Evolutionary conservation across 2,888 invertebrate species (phyloP), one percentile per base, ranked within the genome.

Genomic region (Eupithecia dodoneata): DNA sequence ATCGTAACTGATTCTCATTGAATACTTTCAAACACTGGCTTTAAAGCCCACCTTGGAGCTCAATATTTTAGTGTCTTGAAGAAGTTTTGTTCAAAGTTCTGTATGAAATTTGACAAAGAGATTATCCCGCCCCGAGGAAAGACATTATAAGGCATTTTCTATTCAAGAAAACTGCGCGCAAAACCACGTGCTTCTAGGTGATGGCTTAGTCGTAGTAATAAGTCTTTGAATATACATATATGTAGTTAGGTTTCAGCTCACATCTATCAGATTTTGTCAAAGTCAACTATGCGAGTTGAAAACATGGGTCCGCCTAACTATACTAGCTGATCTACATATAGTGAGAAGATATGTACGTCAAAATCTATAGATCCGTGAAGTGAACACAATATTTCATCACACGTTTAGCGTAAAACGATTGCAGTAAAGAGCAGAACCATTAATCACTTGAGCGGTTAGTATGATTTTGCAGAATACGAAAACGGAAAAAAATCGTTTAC

Each of bases 41-140:
- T 15, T 15, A 15, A 84, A 88, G 87, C 87, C 91, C 88, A 91
- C 92, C 91, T 86, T 84, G 85, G 85, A 85, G 63, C 12, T 12
- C n/a, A 18, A 30, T 18, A 63, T 30, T 30, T 30, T 63, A 63
- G 18, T 59, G 59, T 30, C 30, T 63, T 30, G 30, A 4, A 63
- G 30, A 63, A 30, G 30, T 63, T 63, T 63, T 30, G 30, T 59
- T 12, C 2, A 63, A 6, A 66, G 42, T 13, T 66, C 15, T 66
- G 15, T 15, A 66, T 15, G 42, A 2, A 66, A 15, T 42, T 42
- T 42, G 15, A 15, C 66, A 59, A 2, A 30, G 15, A 66, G 42
- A 42, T 42, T 12, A 12, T 63, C 63, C 52, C 47, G 47, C 3
- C 2, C 2, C 18, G n/a, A 18, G 7, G 7, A 55, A 52, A 12